Evolutionary conservation across 1,140 invertebrate species (phyloP).

Genomic region (Contarinia nasturtii): DNA sequence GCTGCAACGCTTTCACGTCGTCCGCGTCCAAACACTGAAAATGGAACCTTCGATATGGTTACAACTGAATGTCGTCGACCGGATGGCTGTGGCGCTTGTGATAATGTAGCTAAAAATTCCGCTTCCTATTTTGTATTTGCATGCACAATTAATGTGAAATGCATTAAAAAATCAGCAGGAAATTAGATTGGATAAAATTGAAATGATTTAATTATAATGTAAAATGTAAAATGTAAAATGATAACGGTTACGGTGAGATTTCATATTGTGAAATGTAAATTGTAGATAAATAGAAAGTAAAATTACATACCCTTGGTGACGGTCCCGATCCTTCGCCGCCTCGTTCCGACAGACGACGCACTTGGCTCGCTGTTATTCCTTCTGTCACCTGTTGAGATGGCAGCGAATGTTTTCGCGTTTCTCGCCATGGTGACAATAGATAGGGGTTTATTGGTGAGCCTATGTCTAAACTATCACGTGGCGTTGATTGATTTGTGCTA

Average conservation of each 20-base stretch:
- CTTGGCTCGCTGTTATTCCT: conserved; percentile 68
- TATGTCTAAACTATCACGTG: conserved; percentile 40
- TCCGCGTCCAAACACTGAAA: conserved; percentile 48
- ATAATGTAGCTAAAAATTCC: conserved; percentile 55
- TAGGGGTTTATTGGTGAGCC: conserved; percentile 62
- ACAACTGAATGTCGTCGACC: conserved; percentile 64
- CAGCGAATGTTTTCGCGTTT: conserved; percentile 56
- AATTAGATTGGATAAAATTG: no score
- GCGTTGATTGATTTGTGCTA: conserved; percentile 10
- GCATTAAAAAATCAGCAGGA: no score
- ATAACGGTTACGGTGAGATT: no score
- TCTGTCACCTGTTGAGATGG: conserved; percentile 63
- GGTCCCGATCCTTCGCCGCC: conserved; percentile 47
- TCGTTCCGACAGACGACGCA: conserved; percentile 55
- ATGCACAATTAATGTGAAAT: no score
- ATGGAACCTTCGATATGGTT: conserved; percentile 59
- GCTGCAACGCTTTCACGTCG: conserved; percentile 61
- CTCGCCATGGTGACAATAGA: conserved; percentile 53
- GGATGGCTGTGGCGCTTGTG: conserved; percentile 47
- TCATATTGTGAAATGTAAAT: no score
- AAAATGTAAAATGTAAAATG: no score
- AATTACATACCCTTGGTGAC: conserved; percentile 7
- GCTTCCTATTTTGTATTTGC: conserved; percentile 35
- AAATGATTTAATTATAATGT: no score
- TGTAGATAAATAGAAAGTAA: no score